Percentiles rank a stretch among this genome's conserved stretches.
These are phyloP conservation scores for Neocloeon triangulifer DNA, from an alignment of 1,140 invertebrate species.

Conservation along the genomic window DNA sequence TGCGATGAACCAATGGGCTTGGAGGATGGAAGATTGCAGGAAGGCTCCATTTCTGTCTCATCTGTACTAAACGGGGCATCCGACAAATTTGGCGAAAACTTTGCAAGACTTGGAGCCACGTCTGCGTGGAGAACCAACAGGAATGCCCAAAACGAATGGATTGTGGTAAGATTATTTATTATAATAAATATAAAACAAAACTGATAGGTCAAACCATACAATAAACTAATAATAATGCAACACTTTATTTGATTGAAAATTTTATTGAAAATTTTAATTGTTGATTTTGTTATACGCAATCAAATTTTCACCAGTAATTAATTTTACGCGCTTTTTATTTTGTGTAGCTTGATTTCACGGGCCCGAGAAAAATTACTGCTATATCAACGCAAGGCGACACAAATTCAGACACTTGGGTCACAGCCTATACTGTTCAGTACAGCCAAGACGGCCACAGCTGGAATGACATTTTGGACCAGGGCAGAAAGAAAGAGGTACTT, in stretches of 20 bases:
- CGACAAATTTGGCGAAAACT: slow-evolving; percentile 8
- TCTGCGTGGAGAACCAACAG: slow-evolving; percentile 31
- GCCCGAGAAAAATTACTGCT: slow-evolving; percentile 49
- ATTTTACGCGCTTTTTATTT: slow-evolving; percentile 10
- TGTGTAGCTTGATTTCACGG: slow-evolving; percentile 47
- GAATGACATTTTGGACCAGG: slow-evolving; percentile 36
- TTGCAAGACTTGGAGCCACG: slow-evolving; percentile 5
- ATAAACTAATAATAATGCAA: too few relatives aligned
- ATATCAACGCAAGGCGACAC: slow-evolving; percentile 40
- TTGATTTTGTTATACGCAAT: not conserved
- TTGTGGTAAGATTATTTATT: slow-evolving; percentile 20
- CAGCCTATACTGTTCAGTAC: slow-evolving; percentile 43
- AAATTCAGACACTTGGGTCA: slow-evolving; percentile 42
- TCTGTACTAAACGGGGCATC: slow-evolving; percentile 16
- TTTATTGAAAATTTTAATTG: not conserved
- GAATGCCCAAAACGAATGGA: slow-evolving; percentile 35
- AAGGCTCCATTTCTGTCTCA: slow-evolving; percentile 30
- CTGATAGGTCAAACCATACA: too few relatives aligned
- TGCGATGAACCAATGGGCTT: slow-evolving; percentile 43
- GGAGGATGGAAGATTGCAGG: slow-evolving; percentile 24
- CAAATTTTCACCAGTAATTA: slow-evolving; percentile 2
- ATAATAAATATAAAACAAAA: slow-evolving; percentile 1
- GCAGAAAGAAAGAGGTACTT: slow-evolving; percentile 22
- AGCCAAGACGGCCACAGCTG: slow-evolving; percentile 42
- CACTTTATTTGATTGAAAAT: too few relatives aligned